Base-by-base conservation (phyloP, 2,113 vertebrate genomes). In the Fukomys damarensis region DNA sequence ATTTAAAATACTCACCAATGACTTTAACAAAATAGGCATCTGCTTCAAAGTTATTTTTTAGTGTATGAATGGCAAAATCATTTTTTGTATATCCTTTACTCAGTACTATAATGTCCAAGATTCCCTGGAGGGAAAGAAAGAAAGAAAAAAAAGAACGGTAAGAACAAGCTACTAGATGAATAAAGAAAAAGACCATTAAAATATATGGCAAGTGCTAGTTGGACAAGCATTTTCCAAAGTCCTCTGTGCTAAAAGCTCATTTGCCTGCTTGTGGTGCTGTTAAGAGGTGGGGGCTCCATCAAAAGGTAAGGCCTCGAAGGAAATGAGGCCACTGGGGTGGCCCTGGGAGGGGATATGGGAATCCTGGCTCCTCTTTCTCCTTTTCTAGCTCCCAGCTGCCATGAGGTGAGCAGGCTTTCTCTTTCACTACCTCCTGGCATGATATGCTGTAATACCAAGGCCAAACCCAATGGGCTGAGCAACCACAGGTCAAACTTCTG, bases 11-110 rank as follows among this genome's bases (percentile, higher is more conserved):
- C 99, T 99, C 98, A 99, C 99, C 99, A 97, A 99, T 99, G 97
- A 99, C 99, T 99, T 99, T 99, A 92, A 99, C 99, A 94, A 99
- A 99, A 97, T 99, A 99, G 65, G 99, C 99, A 93, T 99, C 99
- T 1, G 99, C 99, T 98, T 99, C 99, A 77, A 99, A 99, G 98
- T 99, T 99, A 98, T 99, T 99, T 98, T 99, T 99, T 96, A 99
- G 98, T 56, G 99, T 98, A 63, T 99, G 99, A 97, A 99, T 99
- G 97, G 98, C 97, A 91, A 99, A 98, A 46, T 99, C 99, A 74
- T 97, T 96, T 94, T 97, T 98, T 59, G 97, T 97, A 84, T 98
- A 97, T 61, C 98, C 98, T 95, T 98, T 98, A 96, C 99, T 99
- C 92, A 99, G 98, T 91, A 99, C 98, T 93, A 99, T 97, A 98